A percentile compares a stretch with the other conserved stretches of the same genome.
phyloP scores from a whole-genome alignment of 2,888 invertebrate genomes.

The Diarsia rubi region DNA sequence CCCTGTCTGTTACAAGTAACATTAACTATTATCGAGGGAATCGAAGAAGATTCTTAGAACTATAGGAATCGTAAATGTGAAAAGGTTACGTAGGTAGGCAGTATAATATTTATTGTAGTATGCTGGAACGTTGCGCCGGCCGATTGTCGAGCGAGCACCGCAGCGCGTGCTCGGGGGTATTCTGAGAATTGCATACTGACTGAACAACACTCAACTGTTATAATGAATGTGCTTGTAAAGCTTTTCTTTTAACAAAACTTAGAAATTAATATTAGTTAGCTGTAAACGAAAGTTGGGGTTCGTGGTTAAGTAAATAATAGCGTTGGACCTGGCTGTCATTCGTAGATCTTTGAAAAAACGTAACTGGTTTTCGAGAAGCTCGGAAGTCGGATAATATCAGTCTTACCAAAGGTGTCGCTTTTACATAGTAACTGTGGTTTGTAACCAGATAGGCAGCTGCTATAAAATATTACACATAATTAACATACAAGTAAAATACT shows the following conservation, averaged over 20 bases:
- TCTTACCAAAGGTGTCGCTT: background rate
- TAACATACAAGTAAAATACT: background rate
- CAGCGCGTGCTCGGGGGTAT: constrained; percentile 84
- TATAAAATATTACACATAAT: no score
- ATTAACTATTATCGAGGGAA: constrained; percentile 72
- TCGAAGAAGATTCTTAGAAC: constrained; percentile 81
- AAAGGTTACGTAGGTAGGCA: constrained; percentile 74
- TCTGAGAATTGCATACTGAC: constrained; percentile 82
- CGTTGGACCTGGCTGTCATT: background rate
- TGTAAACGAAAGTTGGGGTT: constrained; percentile 1
- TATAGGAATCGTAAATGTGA: constrained; percentile 84
- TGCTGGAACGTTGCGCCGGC: constrained; percentile 43
- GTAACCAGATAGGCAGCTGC: background rate
- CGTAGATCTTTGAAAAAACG: background rate
- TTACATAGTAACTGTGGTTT: background rate
- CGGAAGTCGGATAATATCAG: background rate
- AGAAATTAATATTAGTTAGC: constrained; percentile 7
- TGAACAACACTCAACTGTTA: constrained; percentile 74
- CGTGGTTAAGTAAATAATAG: background rate
- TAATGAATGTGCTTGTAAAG: constrained; percentile 48
- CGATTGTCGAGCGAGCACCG: constrained; percentile 71
- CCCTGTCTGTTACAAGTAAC: constrained; percentile 72
- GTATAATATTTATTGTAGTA: constrained; percentile 64
- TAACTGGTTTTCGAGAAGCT: background rate
- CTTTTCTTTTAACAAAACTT: constrained; percentile 19